Conservation (phyloP, 2,797 vertebrate genomes). For the Neomorphus geoffroyi region DNA sequence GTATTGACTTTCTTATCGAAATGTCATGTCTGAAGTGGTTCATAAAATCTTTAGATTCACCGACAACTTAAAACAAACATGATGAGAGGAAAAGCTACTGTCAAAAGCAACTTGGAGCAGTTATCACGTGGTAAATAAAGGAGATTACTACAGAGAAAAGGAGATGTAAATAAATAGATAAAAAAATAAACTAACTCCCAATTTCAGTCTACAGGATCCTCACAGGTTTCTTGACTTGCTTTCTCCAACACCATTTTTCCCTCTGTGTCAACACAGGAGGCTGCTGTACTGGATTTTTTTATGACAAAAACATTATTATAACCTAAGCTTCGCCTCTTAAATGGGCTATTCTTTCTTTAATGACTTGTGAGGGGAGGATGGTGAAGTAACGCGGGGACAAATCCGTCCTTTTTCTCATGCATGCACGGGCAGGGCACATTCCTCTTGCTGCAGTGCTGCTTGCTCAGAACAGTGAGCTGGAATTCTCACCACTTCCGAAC, state of each 20-base stretch:
- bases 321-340: background rate
- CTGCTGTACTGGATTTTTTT: background rate
- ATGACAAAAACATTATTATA: background rate
- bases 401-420: background rate
- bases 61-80: background rate
- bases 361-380: background rate
- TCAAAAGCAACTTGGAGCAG: background rate
- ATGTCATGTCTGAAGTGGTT: background rate
- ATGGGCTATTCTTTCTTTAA: background rate
- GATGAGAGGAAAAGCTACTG: background rate
- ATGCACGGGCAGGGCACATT: background rate
- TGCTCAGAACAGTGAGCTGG: background rate
- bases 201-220: background rate
- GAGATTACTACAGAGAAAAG: background rate
- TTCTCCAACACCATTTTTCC: background rate
- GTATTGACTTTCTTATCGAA: background rate
- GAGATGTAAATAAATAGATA: background rate
- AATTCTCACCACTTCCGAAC: conserved; percentile 35
- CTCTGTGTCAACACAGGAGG: background rate
- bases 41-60: background rate
- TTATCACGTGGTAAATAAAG: background rate
- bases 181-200: background rate
- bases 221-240: background rate
- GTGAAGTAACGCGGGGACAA: background rate
- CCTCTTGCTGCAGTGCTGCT: background rate